Evolutionary conservation across 1,140 invertebrate genomes (phyloP), one percentile per base, ranked within the genome.

Genomic region (Procambarus clarkii): DNA sequence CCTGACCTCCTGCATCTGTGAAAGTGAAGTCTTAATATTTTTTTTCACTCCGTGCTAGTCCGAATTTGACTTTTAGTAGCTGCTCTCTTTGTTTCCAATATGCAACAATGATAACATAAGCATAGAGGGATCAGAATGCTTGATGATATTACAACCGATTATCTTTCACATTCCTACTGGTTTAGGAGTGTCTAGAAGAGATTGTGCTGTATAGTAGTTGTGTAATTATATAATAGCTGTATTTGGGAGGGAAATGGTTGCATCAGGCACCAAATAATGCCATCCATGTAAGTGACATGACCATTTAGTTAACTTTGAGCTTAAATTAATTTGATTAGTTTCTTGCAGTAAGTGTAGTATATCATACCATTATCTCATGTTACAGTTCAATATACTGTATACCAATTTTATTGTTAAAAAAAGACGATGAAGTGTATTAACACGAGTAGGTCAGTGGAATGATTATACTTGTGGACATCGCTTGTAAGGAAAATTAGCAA

Each of bases 91-190:
- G 81, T 83, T 34, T 58, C 81, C 44, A 50, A 4, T 34, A 64
- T 24, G 18, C 48, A 83, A 83, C 60, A 64, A 64, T 64, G 60
- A 64, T 83, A 60, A 60, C 76, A 87, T 87, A 60, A 85, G 58
- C 69, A 77, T 91, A 91, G 82, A 91, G 69, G 76, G 88, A 83
- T 91, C 88, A 85, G 80, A 78, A 91, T 85, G 81, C 81, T 85
- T 83, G 69, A 58, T 76, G 69, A 58, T n/a, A 54, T 71, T 82
- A 83, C n/a, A 15, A 48, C 48, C 60, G 71, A 77, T 74, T 74
- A 76, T 74, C 88, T 80, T 83, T 83, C 80, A 83, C 88, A 71
- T 80, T 89, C 88, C 88, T 89, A 89, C 88, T 89, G 88, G 88
- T 83, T 77, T 89, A 89, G 88, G 88, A 89, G 88, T 76, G 88